Evolutionary conservation across 2,113 vertebrate genomes (phyloP), one percentile per base, ranked within the genome.

Genomic region (Otis tarda): DNA sequence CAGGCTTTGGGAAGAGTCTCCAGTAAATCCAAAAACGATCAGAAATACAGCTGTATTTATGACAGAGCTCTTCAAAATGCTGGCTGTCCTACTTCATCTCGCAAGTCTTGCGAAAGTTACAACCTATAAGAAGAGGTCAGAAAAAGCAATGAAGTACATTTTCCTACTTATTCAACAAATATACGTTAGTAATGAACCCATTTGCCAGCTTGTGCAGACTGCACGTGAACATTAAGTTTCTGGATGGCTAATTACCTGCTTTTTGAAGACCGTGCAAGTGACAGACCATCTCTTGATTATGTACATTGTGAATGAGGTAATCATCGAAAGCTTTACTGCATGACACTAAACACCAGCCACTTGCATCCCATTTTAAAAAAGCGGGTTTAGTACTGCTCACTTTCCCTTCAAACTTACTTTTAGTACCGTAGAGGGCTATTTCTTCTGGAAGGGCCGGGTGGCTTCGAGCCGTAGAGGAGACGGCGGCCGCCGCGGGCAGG

Each of bases 341-440:
- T 1, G 33, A 17, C 53, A 33, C 7, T 1, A 7, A 22, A 16
- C 3, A 35, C 12, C 64, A 3, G 45, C 21, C 52, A 12, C 73
- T 56, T 6, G 4, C 0, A 31, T 0, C 4, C 1, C 80, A 7
- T 13, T 14, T 3, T 3, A 14, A 31, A 41, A 41, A 6, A 33
- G 35, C 7, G 6, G 17, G 0, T 7, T 57, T 1, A 16, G 6
- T 0, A 2, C 27, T 9, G 56, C 43, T 71, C 30, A 1, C 47
- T 63, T 43, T 10, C 28, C 33, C 7, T 12, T 25, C 49, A 7
- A 13, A 9, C 59, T n/a, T 18, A 43, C 43, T 78, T 20, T 5
- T 4, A 3, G 57, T 0, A 2, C 37, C 20, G 2, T n/a, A 2
- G 43, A 16, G 20, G 55, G 1, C 22, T 69, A 11, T 9, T 37